Conservation (phyloP, 2,113 vertebrate genomes). For the Semnornis frantzii region DNA sequence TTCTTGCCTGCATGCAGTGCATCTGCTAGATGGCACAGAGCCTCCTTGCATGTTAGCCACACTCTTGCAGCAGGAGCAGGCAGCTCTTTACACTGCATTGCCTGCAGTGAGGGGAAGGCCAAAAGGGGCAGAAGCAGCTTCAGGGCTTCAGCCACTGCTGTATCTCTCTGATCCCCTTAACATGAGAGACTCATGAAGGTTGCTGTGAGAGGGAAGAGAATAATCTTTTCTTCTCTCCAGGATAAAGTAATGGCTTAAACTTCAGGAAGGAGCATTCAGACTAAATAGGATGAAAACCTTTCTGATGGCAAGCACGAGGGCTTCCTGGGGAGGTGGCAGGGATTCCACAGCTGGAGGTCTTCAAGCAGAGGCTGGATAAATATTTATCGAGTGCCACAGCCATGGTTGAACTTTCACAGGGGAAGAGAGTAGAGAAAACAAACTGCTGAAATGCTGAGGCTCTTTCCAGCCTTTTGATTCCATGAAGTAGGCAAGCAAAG, state of each 20-base stretch:
- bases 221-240: background rate
- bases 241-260: background rate
- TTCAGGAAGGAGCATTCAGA: background rate
- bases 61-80: background rate
- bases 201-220: background rate
- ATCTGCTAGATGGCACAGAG: conserved; percentile 7
- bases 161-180: background rate
- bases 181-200: background rate
- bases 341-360: conserved; percentile 21
- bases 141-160: background rate
- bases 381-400: conserved; percentile 1
- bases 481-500: background rate
- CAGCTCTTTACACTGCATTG: background rate
- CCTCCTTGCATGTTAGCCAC: background rate
- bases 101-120: background rate
- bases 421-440: background rate
- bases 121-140: background rate
- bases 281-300: background rate
- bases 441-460: background rate
- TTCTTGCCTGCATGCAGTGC: background rate
- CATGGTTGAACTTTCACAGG: background rate
- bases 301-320: background rate
- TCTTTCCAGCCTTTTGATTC: background rate
- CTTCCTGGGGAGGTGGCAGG: background rate
- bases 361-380: conserved; percentile 8